Evolutionary conservation across 2,113 vertebrate species (phyloP), one percentile per base, ranked within the genome.

Genomic region (Tetrax tetrax): DNA sequence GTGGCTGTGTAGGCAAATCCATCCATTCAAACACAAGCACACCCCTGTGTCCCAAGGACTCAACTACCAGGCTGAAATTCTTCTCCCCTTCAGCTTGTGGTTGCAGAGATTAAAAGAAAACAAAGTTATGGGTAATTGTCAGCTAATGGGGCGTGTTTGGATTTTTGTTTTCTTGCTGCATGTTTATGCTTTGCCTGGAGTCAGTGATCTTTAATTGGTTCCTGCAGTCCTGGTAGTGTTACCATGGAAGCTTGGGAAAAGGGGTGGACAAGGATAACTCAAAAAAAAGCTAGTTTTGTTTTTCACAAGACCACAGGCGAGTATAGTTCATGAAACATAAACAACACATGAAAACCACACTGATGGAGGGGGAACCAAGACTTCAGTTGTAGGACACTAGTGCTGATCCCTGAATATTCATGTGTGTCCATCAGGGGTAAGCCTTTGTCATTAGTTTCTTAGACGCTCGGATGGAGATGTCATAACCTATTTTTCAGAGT

Each of bases 41-140:
- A 61, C 45, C 74, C 57, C 31, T 27, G 38, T 85, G 56, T 89
- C 86, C 70, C 89, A 79, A 29, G 45, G 79, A 87, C 61, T 95
- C 47, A n/a, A 82, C 68, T 82, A 65, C n/a, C 61, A 76, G 45
- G 41, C 70, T 89, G 50, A 84, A 92, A 74, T 83, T 89, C 54
- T 43, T 89, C 50, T 92, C 31, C 54, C 17, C 31, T 75, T 47
- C 24, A 66, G 61, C 57, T 87, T 72, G 81, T 38, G 35, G 50
- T 64, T 93, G 54, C 77, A 92, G 84, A 91, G 57, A 76, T 72
- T 59, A 91, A 53, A 79, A 82, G 83, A 79, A 82, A 92, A 78
- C 63, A 74, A 70, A 77, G 64, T 94, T 89, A 37, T 29, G 33
- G 41, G n/a, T 81, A 92, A 87, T 81, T 64, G 43, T 95, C 50